These are phyloP conservation scores for Athalia circularis DNA, from an alignment of 2,888 invertebrate species.

Conservation along the genomic window DNA sequence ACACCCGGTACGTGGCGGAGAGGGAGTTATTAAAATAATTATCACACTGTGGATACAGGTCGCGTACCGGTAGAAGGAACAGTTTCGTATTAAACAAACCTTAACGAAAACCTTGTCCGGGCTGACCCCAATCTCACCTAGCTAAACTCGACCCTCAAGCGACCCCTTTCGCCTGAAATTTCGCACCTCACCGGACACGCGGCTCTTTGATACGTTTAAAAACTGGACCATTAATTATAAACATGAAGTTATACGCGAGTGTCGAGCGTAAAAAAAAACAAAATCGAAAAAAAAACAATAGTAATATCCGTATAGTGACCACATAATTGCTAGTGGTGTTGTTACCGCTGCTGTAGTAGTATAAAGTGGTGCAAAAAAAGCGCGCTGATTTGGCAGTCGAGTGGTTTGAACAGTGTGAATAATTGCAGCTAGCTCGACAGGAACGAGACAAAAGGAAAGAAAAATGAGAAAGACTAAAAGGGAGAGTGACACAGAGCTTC, in stretches of 20 bases:
- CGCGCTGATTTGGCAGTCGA: conserved; percentile 46
- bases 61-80: neutral
- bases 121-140: conserved; percentile 35
- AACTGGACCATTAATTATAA: conserved; percentile 40
- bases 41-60: conserved; percentile 7
- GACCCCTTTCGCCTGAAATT: conserved; percentile 29
- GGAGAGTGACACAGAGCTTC: neutral
- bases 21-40: conserved; percentile 4
- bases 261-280: conserved; percentile 30
- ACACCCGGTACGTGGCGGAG: neutral
- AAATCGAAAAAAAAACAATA: conserved; percentile 1
- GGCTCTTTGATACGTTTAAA: conserved; percentile 34
- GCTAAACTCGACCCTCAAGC: conserved; percentile 24
- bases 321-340: too few relatives aligned
- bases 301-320: neutral
- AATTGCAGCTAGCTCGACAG: conserved; percentile 41
- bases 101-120: conserved; percentile 20
- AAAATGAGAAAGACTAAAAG: conserved; percentile 4
- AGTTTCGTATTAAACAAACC: conserved; percentile 17
- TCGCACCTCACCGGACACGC: conserved; percentile 28
- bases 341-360: neutral
- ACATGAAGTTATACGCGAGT: conserved; percentile 18
- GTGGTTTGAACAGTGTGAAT: conserved; percentile 46
- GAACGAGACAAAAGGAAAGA: neutral
- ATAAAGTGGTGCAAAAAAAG: conserved; percentile 16